Evolutionary conservation across 1,140 invertebrate genomes (phyloP).

Genomic region (Saccostrea glomerata): DNA sequence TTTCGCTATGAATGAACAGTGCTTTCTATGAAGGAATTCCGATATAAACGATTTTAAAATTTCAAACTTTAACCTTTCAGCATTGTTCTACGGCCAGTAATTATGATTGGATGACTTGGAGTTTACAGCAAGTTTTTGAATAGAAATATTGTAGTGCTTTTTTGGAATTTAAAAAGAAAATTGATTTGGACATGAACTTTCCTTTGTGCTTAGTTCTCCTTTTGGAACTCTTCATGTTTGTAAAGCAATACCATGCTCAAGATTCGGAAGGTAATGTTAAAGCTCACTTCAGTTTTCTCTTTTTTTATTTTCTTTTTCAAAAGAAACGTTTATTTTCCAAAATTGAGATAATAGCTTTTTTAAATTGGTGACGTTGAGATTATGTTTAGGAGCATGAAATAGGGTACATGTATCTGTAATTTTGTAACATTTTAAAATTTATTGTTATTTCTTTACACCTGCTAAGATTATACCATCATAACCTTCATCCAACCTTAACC

Average conservation of each 20-base stretch:
- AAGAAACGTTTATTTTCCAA: too few species aligned
- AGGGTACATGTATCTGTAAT: too few species aligned
- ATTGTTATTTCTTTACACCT: too few species aligned
- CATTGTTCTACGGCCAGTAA: background rate
- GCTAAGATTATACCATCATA: too few species aligned
- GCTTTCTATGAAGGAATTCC: background rate
- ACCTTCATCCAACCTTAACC: too few species aligned
- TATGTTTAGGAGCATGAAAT: too few species aligned
- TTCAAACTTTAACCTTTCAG: background rate
- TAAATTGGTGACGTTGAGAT: too few species aligned
- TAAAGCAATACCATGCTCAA: background rate
- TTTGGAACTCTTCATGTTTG: constrained; percentile 21
- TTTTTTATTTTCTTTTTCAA: too few species aligned
- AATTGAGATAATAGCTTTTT: too few species aligned
- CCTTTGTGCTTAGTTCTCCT: constrained; percentile 16
- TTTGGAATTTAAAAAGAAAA: constrained; percentile 8
- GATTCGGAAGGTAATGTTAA: background rate
- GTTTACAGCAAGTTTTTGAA: background rate
- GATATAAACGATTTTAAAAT: background rate
- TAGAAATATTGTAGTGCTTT: constrained; percentile 6
- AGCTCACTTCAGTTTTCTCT: too few species aligned
- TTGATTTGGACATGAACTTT: constrained; percentile 28
- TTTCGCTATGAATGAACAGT: constrained; percentile 12
- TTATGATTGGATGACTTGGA: background rate
- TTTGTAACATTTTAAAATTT: too few species aligned